Evolutionary conservation across 2,113 vertebrate genomes (phyloP).

Genomic region (Syngnathoides biaculeatus): DNA sequence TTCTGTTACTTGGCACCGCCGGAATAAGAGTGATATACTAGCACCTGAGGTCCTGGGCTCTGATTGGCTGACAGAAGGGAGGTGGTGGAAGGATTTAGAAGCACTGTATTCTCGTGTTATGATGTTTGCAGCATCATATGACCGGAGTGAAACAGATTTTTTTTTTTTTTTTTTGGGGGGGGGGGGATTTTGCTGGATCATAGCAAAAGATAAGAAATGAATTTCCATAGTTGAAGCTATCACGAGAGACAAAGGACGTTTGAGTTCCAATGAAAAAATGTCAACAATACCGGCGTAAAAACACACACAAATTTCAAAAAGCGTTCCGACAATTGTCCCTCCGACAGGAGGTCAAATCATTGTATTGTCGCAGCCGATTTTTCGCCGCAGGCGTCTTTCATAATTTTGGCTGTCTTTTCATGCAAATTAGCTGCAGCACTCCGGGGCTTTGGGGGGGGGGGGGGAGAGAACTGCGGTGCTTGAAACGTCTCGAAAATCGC

Average conservation of each 20-base stretch:
- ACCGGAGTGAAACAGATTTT: too few relatives aligned
- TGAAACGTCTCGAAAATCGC: neutral
- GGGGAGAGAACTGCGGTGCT: too few relatives aligned
- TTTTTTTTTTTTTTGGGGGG: too few relatives aligned
- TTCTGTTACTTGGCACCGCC: slow-evolving; percentile 22
- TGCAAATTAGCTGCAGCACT: neutral
- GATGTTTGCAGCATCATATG: slow-evolving; percentile 33
- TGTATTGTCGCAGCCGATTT: neutral
- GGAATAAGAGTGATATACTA: slow-evolving; percentile 51
- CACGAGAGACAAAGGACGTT: too few relatives aligned
- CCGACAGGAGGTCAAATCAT: neutral
- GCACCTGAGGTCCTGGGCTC: neutral
- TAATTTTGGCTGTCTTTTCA: too few relatives aligned
- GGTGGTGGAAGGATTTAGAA: slow-evolving; percentile 37
- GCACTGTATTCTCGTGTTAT: slow-evolving; percentile 26
- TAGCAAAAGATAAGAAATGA: too few relatives aligned
- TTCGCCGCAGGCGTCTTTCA: neutral
- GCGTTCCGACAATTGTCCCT: too few relatives aligned
- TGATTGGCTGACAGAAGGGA: slow-evolving; percentile 51
- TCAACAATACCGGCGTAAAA: too few relatives aligned
- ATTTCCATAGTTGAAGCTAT: too few relatives aligned
- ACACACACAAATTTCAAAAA: neutral
- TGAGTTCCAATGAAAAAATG: too few relatives aligned
- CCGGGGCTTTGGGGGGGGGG: too few relatives aligned
- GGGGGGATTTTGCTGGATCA: too few relatives aligned